Evolutionary conservation across 2,113 vertebrate genomes (phyloP), one percentile per base, ranked within the genome.

Genomic region (Clupea harengus): DNA sequence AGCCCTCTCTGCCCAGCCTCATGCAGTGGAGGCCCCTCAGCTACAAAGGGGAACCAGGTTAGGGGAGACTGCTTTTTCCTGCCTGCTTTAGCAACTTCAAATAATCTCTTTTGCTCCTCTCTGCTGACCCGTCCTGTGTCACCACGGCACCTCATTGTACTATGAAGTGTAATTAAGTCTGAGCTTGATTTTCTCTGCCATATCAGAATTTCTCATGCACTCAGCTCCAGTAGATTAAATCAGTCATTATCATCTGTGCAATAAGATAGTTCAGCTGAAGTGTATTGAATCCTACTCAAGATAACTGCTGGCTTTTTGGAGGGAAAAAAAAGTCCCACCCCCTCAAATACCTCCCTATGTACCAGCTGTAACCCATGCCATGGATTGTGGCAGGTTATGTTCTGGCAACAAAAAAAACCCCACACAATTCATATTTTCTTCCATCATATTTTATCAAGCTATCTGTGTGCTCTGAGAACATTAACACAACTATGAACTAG

Each of bases 1-100:
- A 83, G 87, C 64, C 81, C 88, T 81, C 46, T 85, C 9, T 46
- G 9, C 64, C 82, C 22, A 47, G 17, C 5, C 5, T 28, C 15
- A 45, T 67, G 9, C 45, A 11, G 13, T 47, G 15, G 6, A 60
- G 57, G 57, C 57, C 18, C 57, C 57, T 64, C 57, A 22, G 20
- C 20, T 25, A 4, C 60, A 25, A 64, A n/a, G n/a, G 60, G 60
- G 60, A 64, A 22, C 60, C 60, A 25, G 60, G 60, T 4, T 64
- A n/a, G 18, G n/a, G 20, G 7, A 8, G 11, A 18, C 28, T 15
- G 60, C 11, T 39, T 75, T 75, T 15, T 28, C 13, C 25, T 5
- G 28, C 10, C 72, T 78, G 32, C 28, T 13, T 78, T 39, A 32
- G n/a, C 10, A n/a, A 67, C 64, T 67, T 28, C n/a, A 28, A 78